Evolutionary conservation across 64 coral and sea anemone genomes (phyloP).

Genomic region (Cladopsammia gracilis): DNA sequence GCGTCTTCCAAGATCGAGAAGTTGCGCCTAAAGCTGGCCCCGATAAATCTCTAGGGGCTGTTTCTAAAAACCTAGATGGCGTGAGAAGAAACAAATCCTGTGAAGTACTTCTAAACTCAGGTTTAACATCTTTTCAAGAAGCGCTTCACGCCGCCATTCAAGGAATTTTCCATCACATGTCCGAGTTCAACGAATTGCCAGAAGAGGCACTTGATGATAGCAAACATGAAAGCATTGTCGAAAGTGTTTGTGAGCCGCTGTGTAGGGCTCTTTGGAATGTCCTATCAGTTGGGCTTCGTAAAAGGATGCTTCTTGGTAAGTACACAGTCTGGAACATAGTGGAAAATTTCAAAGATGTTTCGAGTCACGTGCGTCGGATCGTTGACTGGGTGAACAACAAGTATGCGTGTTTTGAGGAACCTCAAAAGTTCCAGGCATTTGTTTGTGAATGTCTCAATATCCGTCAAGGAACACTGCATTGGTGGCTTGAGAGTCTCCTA

Average conservation of each 20-base stretch:
- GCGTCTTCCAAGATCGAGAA: not conserved
- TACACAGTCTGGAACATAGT: slow-evolving; percentile 22
- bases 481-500: not conserved
- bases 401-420: not conserved
- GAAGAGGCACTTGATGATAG: slow-evolving; percentile 3
- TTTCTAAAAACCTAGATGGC: not conserved
- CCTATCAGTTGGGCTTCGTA: slow-evolving; percentile 31
- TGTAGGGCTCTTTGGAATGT: slow-evolving; percentile 36
- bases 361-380: not conserved
- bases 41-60: not conserved
- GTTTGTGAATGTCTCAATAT: slow-evolving; percentile 46
- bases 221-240: not conserved
- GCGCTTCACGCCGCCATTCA: not conserved
- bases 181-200: not conserved
- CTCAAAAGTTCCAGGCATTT: slow-evolving; percentile 38
- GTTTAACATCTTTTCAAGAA: not conserved
- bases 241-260: not conserved
- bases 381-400: slow-evolving; percentile 29
- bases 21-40: not conserved
- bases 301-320: slow-evolving; percentile 1
- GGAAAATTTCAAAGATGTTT: slow-evolving; percentile 27
- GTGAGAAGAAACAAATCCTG: not conserved
- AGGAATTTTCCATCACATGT: not conserved
- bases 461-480: slow-evolving; percentile 1
- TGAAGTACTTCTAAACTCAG: too few species aligned